Percentiles rank a stretch among this genome's conserved stretches.
These are phyloP conservation scores for Lissonota sp. DNA, from an alignment of 2,888 invertebrate genomes.

Conservation along the genomic window DNA sequence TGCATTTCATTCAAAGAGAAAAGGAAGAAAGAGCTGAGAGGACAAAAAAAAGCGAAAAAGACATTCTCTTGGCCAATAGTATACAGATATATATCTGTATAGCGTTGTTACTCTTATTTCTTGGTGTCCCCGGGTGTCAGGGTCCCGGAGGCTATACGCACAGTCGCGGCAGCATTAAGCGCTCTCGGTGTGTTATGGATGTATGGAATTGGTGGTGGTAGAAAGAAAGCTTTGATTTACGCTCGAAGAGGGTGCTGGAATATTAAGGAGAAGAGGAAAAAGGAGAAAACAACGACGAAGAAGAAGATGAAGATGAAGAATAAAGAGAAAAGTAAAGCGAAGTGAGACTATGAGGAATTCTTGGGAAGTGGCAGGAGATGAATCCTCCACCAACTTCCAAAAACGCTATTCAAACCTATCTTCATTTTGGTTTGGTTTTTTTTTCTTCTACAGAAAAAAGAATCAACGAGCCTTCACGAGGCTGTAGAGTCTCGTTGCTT, in stretches of 20 bases:
- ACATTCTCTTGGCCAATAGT: conserved; percentile 7
- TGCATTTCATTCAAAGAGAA: conserved; percentile 2
- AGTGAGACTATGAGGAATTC: neutral
- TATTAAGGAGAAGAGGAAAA: conserved; percentile 23
- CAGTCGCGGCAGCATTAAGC: conserved; percentile 17
- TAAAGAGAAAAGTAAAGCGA: neutral
- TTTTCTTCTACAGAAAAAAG: neutral
- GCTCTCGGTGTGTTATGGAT: neutral
- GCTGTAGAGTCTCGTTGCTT: neutral
- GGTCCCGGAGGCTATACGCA: conserved; percentile 15
- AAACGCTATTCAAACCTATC: no score
- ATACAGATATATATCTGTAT: neutral
- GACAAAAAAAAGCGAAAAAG: conserved; percentile 22
- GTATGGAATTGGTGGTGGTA: conserved; percentile 20
- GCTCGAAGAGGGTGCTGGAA: conserved; percentile 59
- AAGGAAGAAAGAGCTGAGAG: conserved; percentile 14
- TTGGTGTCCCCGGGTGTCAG: conserved; percentile 25
- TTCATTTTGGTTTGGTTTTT: no score
- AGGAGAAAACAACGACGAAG: neutral
- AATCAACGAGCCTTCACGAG: neutral
- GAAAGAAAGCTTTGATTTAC: conserved; percentile 75
- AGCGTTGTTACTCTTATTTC: conserved; percentile 32
- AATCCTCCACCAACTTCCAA: neutral
- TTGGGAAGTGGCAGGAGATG: neutral
- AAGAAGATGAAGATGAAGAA: neutral